Base-by-base conservation (phyloP, 2,888 invertebrate genomes). In the Agriopis leucophaearia region DNA sequence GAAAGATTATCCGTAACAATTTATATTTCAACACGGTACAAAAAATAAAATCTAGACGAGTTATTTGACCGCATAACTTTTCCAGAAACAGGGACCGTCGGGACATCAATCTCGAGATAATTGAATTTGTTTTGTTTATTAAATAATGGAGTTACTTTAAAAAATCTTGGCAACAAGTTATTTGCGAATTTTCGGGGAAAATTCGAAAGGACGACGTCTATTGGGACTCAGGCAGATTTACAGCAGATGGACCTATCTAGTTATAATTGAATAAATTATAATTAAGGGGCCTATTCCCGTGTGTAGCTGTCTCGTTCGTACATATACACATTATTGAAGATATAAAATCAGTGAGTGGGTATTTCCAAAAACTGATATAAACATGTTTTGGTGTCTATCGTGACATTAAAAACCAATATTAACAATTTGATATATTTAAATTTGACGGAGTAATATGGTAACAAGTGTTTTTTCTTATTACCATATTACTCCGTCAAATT, bases 71-170 rank as follows among this genome's bases (percentile, higher is more conserved):
- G 12, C 57, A 54, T 16, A n/a, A 38, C 38, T 58, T 51, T 42
- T 64, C 7, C 18, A 44, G 38, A 58, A 47, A 45, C 45, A 57
- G 13, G 42, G 54, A 15, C 27, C 50, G 42, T 6, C 36, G 35
- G 13, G 59, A 59, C 44, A 48, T 52, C 64, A 58, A 58, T 64
- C 57, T 52, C 52, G 8, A 58, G 45, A 58, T 64, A 64, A 64
- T 58, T 64, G 56, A 50, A 51, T 64, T 64, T 64, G 56, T 50
- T 52, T 58, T 64, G 64, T 64, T 64, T 58, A 64, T 64, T 47
- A 52, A 64, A 58, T 58, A 64, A 64, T 44, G 64, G 58, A 58
- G 58, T 52, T 64, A 18, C 36, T 64, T 57, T 45, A 52, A 58
- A 58, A 64, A 58, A 47, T 27, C 38, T 51, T 27, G 58, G 38